Conservation (phyloP, 2,113 vertebrate species). For the Xenopus borealis region DNA sequence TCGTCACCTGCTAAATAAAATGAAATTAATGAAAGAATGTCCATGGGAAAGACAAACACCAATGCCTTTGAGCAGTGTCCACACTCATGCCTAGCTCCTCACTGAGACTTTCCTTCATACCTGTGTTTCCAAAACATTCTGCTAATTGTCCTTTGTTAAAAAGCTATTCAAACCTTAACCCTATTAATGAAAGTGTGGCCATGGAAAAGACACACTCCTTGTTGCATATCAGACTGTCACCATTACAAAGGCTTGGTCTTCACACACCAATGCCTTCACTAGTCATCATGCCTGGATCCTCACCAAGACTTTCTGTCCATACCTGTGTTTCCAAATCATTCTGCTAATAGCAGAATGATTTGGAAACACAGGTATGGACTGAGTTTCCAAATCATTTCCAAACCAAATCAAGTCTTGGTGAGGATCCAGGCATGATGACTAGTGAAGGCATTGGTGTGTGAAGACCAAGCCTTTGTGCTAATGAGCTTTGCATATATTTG, state of each 20-base stretch:
- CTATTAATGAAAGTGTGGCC: too few species aligned
- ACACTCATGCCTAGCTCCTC: too few species aligned
- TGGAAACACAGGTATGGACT: too few species aligned
- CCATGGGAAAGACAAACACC: not conserved
- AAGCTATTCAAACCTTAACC: too few species aligned
- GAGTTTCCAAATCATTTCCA: too few species aligned
- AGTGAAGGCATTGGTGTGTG: not conserved
- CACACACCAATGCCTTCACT: not conserved
- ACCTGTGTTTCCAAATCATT: too few species aligned
- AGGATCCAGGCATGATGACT: too few species aligned
- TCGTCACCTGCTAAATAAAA: too few species aligned
- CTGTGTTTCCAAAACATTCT: too few species aligned
- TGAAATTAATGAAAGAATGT: slow-evolving; percentile 1
- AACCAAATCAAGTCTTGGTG: not conserved
- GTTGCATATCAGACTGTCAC: not conserved
- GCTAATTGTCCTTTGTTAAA: too few species aligned
- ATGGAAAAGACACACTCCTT: slow-evolving; percentile 21
- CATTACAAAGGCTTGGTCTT: not conserved
- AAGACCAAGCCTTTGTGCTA: not conserved
- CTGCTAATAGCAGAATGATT: too few species aligned
- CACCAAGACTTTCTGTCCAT: not conserved
- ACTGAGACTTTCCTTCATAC: not conserved
- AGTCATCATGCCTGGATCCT: too few species aligned
- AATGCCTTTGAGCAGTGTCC: not conserved
- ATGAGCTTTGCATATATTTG: not conserved